Evolutionary conservation across 2,888 invertebrate species (phyloP).

Genomic region (Epinotia ramella): DNA sequence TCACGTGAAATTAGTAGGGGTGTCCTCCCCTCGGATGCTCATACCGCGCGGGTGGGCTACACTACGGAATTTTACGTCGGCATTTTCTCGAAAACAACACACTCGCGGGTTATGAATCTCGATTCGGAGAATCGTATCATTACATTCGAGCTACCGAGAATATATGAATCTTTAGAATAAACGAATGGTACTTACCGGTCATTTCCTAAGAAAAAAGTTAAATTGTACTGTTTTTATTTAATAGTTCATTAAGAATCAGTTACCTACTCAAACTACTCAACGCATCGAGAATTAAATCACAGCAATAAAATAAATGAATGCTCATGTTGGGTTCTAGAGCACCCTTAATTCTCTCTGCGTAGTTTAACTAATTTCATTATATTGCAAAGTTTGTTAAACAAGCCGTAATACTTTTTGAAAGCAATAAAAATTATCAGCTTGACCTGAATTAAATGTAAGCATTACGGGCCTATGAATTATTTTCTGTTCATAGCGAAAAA

Average conservation of each 20-base stretch:
- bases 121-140: constrained; percentile 10
- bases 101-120: constrained; percentile 6
- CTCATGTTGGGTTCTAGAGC: too few relatives aligned
- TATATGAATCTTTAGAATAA: background rate
- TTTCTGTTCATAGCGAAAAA: too few relatives aligned
- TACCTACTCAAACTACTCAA: background rate
- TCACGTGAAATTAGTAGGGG: constrained; percentile 75
- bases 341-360: too few relatives aligned
- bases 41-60: constrained; percentile 58
- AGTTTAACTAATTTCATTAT: too few relatives aligned
- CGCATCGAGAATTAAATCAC: too few relatives aligned
- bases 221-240: background rate
- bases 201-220: background rate
- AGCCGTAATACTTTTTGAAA: too few relatives aligned
- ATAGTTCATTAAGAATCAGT: background rate
- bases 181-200: too few relatives aligned
- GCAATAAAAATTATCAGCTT: too few relatives aligned
- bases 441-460: too few relatives aligned
- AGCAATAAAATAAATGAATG: too few relatives aligned
- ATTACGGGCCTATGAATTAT: too few relatives aligned
- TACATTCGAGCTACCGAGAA: background rate
- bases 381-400: too few relatives aligned
- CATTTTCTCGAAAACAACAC: constrained; percentile 20
- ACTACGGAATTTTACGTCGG: constrained; percentile 31
- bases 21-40: constrained; percentile 64